Evolutionary conservation across 2,888 invertebrate species (phyloP).

Genomic region (Pseudanteris insignis): DNA sequence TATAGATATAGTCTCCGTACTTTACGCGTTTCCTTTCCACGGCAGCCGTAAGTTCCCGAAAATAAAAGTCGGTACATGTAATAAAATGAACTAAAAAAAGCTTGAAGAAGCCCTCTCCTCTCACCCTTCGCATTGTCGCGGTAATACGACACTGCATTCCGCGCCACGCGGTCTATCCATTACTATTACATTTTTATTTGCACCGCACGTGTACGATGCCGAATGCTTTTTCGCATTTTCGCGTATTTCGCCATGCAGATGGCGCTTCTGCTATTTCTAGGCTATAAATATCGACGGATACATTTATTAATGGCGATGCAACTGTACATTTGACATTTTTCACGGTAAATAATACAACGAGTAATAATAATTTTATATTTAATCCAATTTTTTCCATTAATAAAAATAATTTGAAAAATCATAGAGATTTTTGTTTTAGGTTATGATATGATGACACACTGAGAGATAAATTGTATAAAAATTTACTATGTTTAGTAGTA

Average conservation of each 20-base stretch:
- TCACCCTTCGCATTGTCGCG: constrained; percentile 51
- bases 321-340: too few species aligned
- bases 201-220: constrained; percentile 39
- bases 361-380: too few species aligned
- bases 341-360: too few species aligned
- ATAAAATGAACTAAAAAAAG: constrained; percentile 49
- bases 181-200: constrained; percentile 54
- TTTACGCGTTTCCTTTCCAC: constrained; percentile 37
- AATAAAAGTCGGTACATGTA: constrained; percentile 48
- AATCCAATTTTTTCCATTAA: too few species aligned
- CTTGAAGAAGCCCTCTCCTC: constrained; percentile 42
- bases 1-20: constrained; percentile 19
- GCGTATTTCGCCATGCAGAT: constrained; percentile 21
- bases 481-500: too few species aligned
- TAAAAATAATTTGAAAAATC: too few species aligned
- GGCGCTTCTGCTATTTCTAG: too few species aligned
- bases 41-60: constrained; percentile 42
- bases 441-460: too few species aligned
- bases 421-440: too few species aligned
- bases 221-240: constrained; percentile 27
- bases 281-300: too few species aligned
- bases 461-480: too few species aligned
- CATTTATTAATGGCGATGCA: too few species aligned
- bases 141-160: constrained; percentile 50
- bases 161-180: constrained; percentile 49